phyloP scores from a whole-genome alignment of 2,888 invertebrate species.

The Polymixis flavicincta region DNA sequence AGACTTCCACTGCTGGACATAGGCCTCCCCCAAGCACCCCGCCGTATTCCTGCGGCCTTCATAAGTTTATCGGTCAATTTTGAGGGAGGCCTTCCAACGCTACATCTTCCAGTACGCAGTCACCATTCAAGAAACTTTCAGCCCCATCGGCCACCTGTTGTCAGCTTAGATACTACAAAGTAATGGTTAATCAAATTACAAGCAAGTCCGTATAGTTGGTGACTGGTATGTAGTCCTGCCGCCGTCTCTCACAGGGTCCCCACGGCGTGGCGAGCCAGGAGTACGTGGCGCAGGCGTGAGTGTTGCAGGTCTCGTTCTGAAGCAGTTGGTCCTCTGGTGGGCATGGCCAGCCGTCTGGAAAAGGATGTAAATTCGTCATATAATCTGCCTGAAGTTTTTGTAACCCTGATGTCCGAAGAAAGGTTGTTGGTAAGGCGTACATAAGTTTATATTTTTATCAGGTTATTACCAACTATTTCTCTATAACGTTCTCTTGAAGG shows the following conservation, averaged over 20 bases:
- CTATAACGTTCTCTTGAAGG: too few relatives aligned
- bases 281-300: conserved; percentile 90
- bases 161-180: too few relatives aligned
- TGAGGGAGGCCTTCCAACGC: too few relatives aligned
- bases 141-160: too few relatives aligned
- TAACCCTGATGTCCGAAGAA: neutral
- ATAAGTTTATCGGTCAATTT: too few relatives aligned
- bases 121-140: too few relatives aligned
- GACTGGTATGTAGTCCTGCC: conserved; percentile 80
- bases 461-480: too few relatives aligned
- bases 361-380: neutral
- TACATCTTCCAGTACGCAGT: too few relatives aligned
- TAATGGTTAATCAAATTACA: conserved; percentile 63
- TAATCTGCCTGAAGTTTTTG: neutral
- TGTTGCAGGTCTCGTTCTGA: conserved; percentile 91
- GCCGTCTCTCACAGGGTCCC: conserved; percentile 88
- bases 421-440: neutral
- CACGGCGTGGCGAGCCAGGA: conserved; percentile 91
- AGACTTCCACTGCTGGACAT: too few relatives aligned
- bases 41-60: too few relatives aligned
- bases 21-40: too few relatives aligned
- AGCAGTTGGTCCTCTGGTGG: conserved; percentile 89
- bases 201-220: conserved; percentile 84
- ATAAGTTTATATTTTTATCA: too few relatives aligned
- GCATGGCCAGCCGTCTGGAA: conserved; percentile 90